phyloP scores from a whole-genome alignment of 2,113 vertebrate genomes.

The Cairina moschata region DNA sequence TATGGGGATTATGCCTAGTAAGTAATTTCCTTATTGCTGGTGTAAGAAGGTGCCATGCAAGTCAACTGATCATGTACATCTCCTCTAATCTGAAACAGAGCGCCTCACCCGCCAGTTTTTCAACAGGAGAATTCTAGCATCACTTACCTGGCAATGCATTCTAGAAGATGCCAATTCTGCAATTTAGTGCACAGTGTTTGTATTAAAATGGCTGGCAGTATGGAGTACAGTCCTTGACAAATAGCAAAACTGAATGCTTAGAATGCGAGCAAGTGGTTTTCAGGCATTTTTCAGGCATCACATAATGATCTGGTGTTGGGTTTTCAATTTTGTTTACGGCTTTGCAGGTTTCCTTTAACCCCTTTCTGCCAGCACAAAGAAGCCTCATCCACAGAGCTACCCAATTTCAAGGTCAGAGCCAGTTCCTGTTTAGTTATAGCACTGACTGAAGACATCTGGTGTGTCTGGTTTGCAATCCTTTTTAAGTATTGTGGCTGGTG shows the following conservation, averaged over 20 bases:
- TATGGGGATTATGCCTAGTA: constrained; percentile 39
- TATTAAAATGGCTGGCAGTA: not conserved
- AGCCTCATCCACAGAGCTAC: not conserved
- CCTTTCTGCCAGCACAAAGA: not conserved
- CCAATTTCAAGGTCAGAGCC: not conserved
- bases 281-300: not conserved
- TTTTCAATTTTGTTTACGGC: not conserved
- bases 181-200: not conserved
- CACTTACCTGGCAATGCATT: not conserved
- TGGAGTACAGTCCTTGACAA: not conserved
- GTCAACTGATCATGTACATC: not conserved
- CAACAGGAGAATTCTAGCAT: constrained; percentile 24
- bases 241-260: not conserved
- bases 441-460: not conserved
- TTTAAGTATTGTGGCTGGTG: not conserved
- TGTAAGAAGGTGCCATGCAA: constrained; percentile 12
- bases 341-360: not conserved
- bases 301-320: not conserved
- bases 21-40: constrained; percentile 44
- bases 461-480: not conserved
- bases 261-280: not conserved
- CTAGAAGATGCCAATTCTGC: not conserved
- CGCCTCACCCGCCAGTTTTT: not conserved
- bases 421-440: not conserved
- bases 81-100: not conserved